Conservation (phyloP, 2,888 invertebrate genomes). For the Ormyrus thymus region DNA sequence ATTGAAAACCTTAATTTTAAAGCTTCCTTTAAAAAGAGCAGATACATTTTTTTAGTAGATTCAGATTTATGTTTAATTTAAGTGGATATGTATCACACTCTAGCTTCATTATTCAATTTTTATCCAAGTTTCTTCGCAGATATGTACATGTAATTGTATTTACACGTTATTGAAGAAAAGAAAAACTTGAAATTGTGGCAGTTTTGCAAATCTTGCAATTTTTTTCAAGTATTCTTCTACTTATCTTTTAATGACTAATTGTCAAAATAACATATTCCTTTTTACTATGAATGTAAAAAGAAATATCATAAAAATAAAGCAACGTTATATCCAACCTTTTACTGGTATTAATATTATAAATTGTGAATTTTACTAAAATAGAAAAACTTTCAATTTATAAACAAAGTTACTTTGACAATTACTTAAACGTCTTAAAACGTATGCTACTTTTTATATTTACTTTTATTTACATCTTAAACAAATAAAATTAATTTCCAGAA, state of each 20-base stretch:
- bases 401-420: too few relatives aligned
- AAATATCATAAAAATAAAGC: not conserved
- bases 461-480: too few relatives aligned
- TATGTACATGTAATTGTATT: slow-evolving; percentile 48
- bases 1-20: not conserved
- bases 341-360: too few relatives aligned
- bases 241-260: not conserved
- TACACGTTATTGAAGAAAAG: slow-evolving; percentile 34
- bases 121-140: slow-evolving; percentile 24
- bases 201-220: not conserved
- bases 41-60: too few relatives aligned
- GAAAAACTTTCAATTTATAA: too few relatives aligned
- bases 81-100: slow-evolving; percentile 52
- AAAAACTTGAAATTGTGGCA: not conserved
- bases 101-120: slow-evolving; percentile 24
- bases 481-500: not conserved
- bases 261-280: slow-evolving; percentile 2
- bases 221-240: not conserved
- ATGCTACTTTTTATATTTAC: too few relatives aligned
- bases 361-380: too few relatives aligned
- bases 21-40: too few relatives aligned
- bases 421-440: too few relatives aligned
- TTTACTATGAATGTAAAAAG: not conserved
- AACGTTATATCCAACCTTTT: too few relatives aligned
- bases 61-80: not conserved